phyloP scores from a whole-genome alignment of 2,888 invertebrate species.

The Leucozona laternaria region DNA sequence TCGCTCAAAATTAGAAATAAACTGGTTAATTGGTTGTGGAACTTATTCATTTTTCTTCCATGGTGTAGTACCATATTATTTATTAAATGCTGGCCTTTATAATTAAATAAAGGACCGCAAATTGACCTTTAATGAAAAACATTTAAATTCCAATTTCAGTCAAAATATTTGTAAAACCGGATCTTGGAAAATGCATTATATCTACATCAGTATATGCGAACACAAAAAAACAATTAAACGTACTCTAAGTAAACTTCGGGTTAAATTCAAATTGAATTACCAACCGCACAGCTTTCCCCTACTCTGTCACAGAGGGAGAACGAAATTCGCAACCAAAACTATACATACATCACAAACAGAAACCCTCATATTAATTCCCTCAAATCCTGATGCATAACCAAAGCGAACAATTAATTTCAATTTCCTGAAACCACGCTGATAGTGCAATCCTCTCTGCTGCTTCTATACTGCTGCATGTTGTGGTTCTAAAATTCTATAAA shows the following conservation, averaged over 20 bases:
- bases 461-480: constrained; percentile 21
- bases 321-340: not conserved
- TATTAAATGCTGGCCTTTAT: no score
- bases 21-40: no score
- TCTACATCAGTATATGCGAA: not conserved
- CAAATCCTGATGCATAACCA: constrained; percentile 50
- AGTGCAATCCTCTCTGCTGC: constrained; percentile 24
- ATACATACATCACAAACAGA: constrained; percentile 15
- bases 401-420: constrained; percentile 66
- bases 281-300: not conserved
- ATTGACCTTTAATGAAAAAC: no score
- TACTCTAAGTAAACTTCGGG: not conserved
- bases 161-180: no score
- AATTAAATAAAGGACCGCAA: no score
- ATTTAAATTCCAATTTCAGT: no score
- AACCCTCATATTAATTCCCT: constrained; percentile 37
- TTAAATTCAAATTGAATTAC: constrained; percentile 13
- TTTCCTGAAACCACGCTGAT: constrained; percentile 44
- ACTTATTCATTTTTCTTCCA: no score
- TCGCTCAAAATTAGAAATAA: no score
- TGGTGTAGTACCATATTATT: no score
- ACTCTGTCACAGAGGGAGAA: not conserved
- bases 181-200: no score
- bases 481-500: constrained; percentile 54
- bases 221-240: not conserved